Evolutionary conservation across 2,113 vertebrate species (phyloP), one percentile per base, ranked within the genome.

Genomic region (Microcebus ravelobensis): DNA sequence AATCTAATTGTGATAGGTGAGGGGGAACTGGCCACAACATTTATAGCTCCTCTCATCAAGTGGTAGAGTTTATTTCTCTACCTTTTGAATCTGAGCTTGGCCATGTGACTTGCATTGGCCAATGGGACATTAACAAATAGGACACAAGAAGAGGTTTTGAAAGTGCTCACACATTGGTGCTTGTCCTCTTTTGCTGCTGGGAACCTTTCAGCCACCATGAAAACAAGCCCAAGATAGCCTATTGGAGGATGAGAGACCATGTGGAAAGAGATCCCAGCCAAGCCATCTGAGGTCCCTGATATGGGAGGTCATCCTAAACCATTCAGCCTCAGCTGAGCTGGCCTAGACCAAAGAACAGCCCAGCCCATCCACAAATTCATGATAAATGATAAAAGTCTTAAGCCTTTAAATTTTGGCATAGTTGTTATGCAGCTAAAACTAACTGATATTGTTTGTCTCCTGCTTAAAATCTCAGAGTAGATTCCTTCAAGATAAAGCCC

Each of bases 381-480:
- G n/a, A 79, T 79, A 91, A 86, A 73, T 74, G 76, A 63, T 68
- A 91, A 93, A 74, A 90, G 25, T 68, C 42, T 96, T 87, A 83
- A 87, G 27, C 25, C 57, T 61, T 67, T 84, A 76, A 27, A 25
- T 73, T 92, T 86, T 25, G 59, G 27, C 23, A 45, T 36, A 52
- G 31, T 79, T 94, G 48, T n/a, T 59, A 89, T 36, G 67, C 52
- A 94, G 57, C 20, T 82, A 90, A 87, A 73, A 65, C 31, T 74
- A 94, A 94, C 15, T 39, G 36, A 92, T 81, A 57, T 86, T 86
- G 76, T 87, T 45, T 68, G 23, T 73, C 10, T 76, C 52, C 34
- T 73, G 27, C 20, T 90, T 92, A 92, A 91, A 96, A 95, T 87
- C 65, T 48, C 67, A 91, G 55, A 86, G 89, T 21, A 94, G 57